Conservation (phyloP, 2,888 invertebrate species). For the Pristionchus mayeri region DNA sequence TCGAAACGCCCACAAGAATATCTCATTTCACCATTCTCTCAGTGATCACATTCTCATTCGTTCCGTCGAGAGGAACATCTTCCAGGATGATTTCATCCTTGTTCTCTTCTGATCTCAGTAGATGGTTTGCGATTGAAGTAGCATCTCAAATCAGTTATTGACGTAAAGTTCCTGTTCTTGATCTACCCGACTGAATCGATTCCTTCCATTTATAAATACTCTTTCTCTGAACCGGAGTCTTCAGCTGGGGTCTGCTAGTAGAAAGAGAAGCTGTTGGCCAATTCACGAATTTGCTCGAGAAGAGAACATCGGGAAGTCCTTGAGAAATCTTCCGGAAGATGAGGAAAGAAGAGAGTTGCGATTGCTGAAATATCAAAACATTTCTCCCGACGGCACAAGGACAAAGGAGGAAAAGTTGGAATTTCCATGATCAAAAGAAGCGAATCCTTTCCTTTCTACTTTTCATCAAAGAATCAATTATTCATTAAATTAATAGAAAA, state of each 20-base stretch:
- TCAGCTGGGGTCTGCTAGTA: not conserved
- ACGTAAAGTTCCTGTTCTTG: not conserved
- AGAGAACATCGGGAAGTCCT: conserved; percentile 66
- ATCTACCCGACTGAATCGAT: not conserved
- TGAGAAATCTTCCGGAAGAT: not conserved
- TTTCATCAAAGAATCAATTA: not conserved
- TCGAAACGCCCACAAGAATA: not conserved
- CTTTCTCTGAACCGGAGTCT: not conserved
- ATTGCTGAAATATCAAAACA: not conserved
- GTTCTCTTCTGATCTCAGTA: not conserved
- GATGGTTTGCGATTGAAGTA: not conserved
- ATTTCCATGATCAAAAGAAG: not conserved
- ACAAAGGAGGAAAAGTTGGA: not conserved
- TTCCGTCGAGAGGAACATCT: conserved; percentile 36
- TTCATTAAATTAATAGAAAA: not conserved
- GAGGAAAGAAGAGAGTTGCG: not conserved
- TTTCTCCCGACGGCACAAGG: not conserved
- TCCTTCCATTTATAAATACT: not conserved
- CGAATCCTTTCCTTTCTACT: not conserved
- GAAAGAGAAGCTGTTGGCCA: conserved; percentile 53
- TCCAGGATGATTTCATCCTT: conserved; percentile 3
- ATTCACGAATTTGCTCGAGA: conserved; percentile 67
- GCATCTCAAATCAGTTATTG: not conserved
- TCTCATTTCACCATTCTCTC: conserved; percentile 52
- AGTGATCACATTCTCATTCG: conserved; percentile 60